phyloP scores from a whole-genome alignment of 2,113 vertebrate species.

The Cottus gobio region DNA sequence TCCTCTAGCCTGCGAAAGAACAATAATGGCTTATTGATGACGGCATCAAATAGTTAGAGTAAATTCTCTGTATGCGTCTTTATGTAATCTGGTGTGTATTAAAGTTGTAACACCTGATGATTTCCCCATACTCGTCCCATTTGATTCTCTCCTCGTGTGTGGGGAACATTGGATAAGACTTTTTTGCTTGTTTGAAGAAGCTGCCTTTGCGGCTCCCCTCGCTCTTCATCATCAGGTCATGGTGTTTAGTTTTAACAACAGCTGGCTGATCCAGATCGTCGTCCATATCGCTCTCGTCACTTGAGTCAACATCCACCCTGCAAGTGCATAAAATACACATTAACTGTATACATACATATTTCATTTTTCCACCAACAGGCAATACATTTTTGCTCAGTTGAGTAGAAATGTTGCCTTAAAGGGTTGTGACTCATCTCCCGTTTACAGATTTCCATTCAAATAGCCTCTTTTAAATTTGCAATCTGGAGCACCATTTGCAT shows the following conservation, averaged over 20 bases:
- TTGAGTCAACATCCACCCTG: constrained; percentile 96
- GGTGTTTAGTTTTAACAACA: constrained; percentile 91
- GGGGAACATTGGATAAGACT: constrained; percentile 98
- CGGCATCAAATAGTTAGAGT: background rate
- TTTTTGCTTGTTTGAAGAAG: constrained; percentile 99
- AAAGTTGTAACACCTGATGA: constrained; percentile 89
- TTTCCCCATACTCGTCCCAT: constrained; percentile 99
- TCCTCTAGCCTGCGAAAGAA: constrained; percentile 89
- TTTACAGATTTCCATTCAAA: constrained; percentile 20
- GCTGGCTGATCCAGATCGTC: constrained; percentile 94
- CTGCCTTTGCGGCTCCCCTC: constrained; percentile 96
- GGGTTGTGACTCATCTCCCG: constrained; percentile 21
- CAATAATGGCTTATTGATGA: background rate
- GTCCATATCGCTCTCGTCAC: constrained; percentile 96
- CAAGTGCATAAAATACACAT: constrained; percentile 28
- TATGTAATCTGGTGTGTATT: background rate
- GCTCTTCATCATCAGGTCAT: constrained; percentile 98
- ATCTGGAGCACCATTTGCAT: constrained; percentile 28
- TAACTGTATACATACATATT: background rate
- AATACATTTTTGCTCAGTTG: constrained; percentile 7
- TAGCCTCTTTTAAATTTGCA: background rate
- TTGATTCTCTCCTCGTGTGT: constrained; percentile 96
- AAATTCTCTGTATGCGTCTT: background rate
- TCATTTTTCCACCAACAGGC: background rate
- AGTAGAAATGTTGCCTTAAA: background rate